Base-by-base conservation (phyloP, 1,140 invertebrate species). In the Rhopalosiphum padi region DNA sequence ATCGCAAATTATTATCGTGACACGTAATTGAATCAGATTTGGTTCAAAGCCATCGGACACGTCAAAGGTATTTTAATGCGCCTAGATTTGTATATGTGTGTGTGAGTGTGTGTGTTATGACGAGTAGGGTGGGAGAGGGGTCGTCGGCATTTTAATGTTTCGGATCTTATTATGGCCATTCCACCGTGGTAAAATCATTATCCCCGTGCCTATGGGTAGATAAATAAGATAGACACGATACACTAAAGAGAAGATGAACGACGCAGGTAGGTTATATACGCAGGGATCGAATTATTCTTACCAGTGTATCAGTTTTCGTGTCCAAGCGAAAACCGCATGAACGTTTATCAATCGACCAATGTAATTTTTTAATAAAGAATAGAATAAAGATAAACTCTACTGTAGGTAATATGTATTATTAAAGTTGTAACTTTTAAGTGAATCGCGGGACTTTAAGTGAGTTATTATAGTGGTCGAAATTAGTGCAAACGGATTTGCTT, bases 11-110 rank as follows among this genome's bases (percentile, higher is more conserved):
- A 85, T 85, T 85, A 85, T 43, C 48, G 48, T 18, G 35, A 88
- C 18, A 35, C 87, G 46, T 88, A 88, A 88, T 88, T 51, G 43
- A 88, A 51, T 88, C 30, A 86, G 41, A 86, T 41, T n/a, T 35
- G 35, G 83, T 85, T 85, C 83, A 41, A 85, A 48, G 87, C 48
- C 48, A 35, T 51, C 87, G 87, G 30, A 51, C 87, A 35, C 48
- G 83, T 85, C 60, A 77, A 77, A 77, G 60, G 60, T 77, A 77
- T 77, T 77, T 77, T 21, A 77, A n/a, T 77, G 30, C 60, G 5
- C 15, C 60, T 77, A 77, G 4, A 77, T 77, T n/a, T 77, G 11
- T 68, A 4, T n/a, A 3, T 5, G 11, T 5, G 60, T 5, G 30
- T n/a, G 60, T 15, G 60, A 15, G 55, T 9, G 8, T 9, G 23